Conservation (phyloP, 2,888 invertebrate genomes). For the Atrina japonica region DNA sequence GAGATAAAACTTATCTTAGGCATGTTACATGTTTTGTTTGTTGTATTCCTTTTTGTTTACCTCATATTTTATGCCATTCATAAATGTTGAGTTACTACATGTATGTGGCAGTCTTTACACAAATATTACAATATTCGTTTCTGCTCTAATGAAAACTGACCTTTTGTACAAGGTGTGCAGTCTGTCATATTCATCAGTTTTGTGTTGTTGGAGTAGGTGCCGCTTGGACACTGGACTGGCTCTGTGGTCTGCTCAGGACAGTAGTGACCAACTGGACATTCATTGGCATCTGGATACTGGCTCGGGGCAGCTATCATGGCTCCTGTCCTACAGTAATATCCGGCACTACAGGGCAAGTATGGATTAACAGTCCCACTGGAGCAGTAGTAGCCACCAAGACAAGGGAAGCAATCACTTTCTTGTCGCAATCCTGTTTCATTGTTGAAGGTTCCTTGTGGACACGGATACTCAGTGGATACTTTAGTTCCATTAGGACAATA, state of each 20-base stretch:
- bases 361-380: conserved; percentile 73
- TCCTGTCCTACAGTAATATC: conserved; percentile 72
- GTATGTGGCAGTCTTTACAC: too few species aligned
- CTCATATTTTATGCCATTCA: too few species aligned
- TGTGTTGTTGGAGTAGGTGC: conserved; percentile 75
- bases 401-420: conserved; percentile 67
- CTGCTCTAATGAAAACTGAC: too few species aligned
- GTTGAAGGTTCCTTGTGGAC: conserved; percentile 74
- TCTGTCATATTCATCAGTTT: conserved; percentile 71
- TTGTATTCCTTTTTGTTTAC: too few species aligned
- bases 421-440: conserved; percentile 69
- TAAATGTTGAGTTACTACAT: too few species aligned
- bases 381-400: conserved; percentile 74
- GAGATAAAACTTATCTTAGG: too few species aligned
- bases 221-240: conserved; percentile 69
- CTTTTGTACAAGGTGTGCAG: conserved; percentile 70
- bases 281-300: conserved; percentile 69
- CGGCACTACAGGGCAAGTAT: conserved; percentile 66
- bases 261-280: conserved; percentile 77
- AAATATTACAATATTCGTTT: too few species aligned
- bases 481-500: conserved; percentile 73
- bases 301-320: conserved; percentile 71
- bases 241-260: conserved; percentile 74
- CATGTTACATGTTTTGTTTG: too few species aligned
- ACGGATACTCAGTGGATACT: conserved; percentile 63